These are phyloP conservation scores for Eilema caniola DNA, from an alignment of 2,888 invertebrate species.

Conservation along the genomic window DNA sequence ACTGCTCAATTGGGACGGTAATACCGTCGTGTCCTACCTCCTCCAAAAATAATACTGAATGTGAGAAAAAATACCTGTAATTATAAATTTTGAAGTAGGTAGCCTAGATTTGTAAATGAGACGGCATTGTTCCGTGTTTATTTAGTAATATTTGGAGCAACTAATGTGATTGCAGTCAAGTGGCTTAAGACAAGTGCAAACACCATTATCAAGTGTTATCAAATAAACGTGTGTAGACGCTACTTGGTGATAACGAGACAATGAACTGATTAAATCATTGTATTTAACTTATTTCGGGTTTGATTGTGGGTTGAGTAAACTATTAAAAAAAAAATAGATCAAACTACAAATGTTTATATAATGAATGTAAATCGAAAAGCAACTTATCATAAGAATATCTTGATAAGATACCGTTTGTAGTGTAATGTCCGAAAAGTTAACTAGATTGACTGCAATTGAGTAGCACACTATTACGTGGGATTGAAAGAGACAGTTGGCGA, in stretches of 20 bases:
- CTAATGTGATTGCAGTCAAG: conserved; percentile 24
- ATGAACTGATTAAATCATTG: conserved; percentile 10
- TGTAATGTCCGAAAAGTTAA: not conserved
- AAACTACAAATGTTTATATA: not conserved
- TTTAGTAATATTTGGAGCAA: conserved; percentile 11
- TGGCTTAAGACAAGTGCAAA: conserved; percentile 20
- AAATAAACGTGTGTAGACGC: conserved; percentile 24
- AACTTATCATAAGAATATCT: not conserved
- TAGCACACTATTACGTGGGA: not conserved
- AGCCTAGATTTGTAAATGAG: not conserved
- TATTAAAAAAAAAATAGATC: not conserved
- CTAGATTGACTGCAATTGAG: not conserved
- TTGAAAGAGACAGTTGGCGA: not conserved
- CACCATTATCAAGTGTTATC: conserved; percentile 37
- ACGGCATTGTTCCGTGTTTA: not conserved
- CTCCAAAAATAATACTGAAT: too few species aligned
- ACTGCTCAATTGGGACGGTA: too few species aligned
- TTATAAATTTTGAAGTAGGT: not conserved
- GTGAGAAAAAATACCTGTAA: not conserved
- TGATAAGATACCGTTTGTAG: not conserved
- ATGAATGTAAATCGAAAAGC: not conserved
- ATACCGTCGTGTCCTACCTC: too few species aligned
- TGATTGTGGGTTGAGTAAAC: not conserved
- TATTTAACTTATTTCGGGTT: conserved; percentile 1
- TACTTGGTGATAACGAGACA: conserved; percentile 24